These are phyloP conservation scores for Anoplolepis gracilipes DNA, from an alignment of 1,140 invertebrate species.

Conservation along the genomic window DNA sequence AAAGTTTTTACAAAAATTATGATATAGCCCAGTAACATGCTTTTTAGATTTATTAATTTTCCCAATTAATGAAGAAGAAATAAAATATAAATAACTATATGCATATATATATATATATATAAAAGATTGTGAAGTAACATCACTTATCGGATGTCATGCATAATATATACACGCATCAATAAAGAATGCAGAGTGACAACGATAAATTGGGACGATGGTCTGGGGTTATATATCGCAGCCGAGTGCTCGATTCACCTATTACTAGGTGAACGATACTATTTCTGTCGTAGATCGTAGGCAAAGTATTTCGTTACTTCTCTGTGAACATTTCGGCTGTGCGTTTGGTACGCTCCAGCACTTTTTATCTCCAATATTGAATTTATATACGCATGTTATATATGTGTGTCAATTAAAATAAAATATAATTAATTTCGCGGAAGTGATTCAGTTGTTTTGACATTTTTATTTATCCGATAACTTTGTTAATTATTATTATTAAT, in stretches of 20 bases:
- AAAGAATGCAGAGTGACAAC: slow-evolving; percentile 42
- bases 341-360: slow-evolving; percentile 15
- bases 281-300: slow-evolving; percentile 64
- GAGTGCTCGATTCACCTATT: slow-evolving; percentile 66
- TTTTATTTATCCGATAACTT: slow-evolving; percentile 3
- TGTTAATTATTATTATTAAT: not conserved
- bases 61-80: not conserved
- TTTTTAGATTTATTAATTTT: not conserved
- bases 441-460: not conserved
- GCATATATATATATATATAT: not conserved
- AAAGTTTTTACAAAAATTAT: too few relatives aligned
- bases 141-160: not conserved
- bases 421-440: not conserved
- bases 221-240: slow-evolving; percentile 59
- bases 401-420: slow-evolving; percentile 1
- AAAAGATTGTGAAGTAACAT: not conserved
- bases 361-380: slow-evolving; percentile 27
- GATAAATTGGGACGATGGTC: slow-evolving; percentile 56
- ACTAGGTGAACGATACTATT: slow-evolving; percentile 72
- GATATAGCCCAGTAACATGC: not conserved
- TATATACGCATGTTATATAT: not conserved
- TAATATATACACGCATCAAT: slow-evolving; percentile 19
- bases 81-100: not conserved
- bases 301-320: slow-evolving; percentile 50
- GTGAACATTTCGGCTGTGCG: slow-evolving; percentile 29